Evolutionary conservation across 2,888 invertebrate species (phyloP).

Genomic region (Mellilla xanthometata): DNA sequence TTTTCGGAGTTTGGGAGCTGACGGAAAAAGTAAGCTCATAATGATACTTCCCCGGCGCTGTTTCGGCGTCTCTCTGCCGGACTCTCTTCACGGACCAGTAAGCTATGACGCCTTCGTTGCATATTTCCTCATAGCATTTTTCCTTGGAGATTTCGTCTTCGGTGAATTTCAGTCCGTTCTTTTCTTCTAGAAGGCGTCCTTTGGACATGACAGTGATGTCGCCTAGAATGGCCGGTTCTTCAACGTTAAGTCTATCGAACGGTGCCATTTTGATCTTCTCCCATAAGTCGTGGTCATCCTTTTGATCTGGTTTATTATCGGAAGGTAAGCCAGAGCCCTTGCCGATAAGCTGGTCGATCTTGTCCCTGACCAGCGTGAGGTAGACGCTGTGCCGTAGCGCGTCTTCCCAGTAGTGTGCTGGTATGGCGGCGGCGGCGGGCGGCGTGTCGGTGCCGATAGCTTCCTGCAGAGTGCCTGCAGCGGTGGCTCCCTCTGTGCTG

Average conservation of each 20-base stretch:
- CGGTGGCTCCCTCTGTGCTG: conserved; percentile 13
- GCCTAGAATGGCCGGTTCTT: conserved; percentile 79
- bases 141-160: conserved; percentile 65
- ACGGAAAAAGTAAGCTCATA: conserved; percentile 88
- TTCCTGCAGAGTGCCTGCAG: conserved; percentile 51
- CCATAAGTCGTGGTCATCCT: conserved; percentile 73
- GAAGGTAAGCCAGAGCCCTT: too few species aligned
- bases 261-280: conserved; percentile 73
- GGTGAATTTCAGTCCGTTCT: conserved; percentile 79
- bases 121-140: conserved; percentile 67
- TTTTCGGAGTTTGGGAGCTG: conserved; percentile 74
- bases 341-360: conserved; percentile 75
- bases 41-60: conserved; percentile 66
- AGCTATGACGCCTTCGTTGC: conserved; percentile 81
- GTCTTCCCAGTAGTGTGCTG: conserved; percentile 84
- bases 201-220: conserved; percentile 85
- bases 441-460: conserved; percentile 45
- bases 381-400: conserved; percentile 86
- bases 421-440: conserved; percentile 44
- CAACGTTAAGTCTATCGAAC: conserved; percentile 60
- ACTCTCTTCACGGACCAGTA: conserved; percentile 87
- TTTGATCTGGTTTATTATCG: too few species aligned
- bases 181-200: conserved; percentile 83
- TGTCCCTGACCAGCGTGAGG: conserved; percentile 83
- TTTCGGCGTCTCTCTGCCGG: conserved; percentile 82